phyloP scores from a whole-genome alignment of 2,797 vertebrate genomes.

The Gambelia wislizenii region DNA sequence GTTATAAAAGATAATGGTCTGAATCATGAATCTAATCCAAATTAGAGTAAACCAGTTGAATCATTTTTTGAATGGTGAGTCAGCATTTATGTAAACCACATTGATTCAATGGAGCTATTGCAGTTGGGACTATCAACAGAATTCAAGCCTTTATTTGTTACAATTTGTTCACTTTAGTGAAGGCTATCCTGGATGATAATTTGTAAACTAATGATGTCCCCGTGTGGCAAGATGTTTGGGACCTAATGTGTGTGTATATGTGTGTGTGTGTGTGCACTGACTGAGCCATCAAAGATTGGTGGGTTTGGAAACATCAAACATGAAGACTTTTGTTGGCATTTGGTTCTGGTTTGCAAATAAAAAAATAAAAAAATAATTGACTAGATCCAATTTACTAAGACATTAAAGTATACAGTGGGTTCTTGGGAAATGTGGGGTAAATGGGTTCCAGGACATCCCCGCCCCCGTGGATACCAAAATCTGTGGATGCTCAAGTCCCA shows the following conservation, averaged over 20 bases:
- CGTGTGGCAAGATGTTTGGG: not conserved
- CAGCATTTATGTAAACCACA: too few relatives aligned
- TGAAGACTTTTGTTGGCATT: not conserved
- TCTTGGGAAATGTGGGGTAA: too few relatives aligned
- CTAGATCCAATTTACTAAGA: not conserved
- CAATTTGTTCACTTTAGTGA: conserved; percentile 7
- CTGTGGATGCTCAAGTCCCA: too few relatives aligned
- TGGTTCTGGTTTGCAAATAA: not conserved
- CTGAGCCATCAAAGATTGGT: not conserved
- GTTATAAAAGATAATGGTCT: not conserved
- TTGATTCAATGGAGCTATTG: too few relatives aligned
- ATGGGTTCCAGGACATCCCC: too few relatives aligned
- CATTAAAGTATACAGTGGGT: not conserved
- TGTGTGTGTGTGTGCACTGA: not conserved
- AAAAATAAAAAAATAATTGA: not conserved
- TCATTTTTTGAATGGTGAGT: too few relatives aligned
- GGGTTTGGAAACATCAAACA: not conserved
- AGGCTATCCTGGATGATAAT: not conserved
- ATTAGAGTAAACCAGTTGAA: too few relatives aligned
- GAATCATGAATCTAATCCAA: too few relatives aligned
- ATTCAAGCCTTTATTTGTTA: too few relatives aligned
- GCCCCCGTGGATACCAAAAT: too few relatives aligned
- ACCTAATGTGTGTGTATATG: not conserved
- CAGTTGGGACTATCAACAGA: too few relatives aligned
- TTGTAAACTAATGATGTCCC: not conserved